These are phyloP conservation scores for Emydocephalus ijimae DNA, from an alignment of 2,113 vertebrate genomes.

Conservation along the genomic window DNA sequence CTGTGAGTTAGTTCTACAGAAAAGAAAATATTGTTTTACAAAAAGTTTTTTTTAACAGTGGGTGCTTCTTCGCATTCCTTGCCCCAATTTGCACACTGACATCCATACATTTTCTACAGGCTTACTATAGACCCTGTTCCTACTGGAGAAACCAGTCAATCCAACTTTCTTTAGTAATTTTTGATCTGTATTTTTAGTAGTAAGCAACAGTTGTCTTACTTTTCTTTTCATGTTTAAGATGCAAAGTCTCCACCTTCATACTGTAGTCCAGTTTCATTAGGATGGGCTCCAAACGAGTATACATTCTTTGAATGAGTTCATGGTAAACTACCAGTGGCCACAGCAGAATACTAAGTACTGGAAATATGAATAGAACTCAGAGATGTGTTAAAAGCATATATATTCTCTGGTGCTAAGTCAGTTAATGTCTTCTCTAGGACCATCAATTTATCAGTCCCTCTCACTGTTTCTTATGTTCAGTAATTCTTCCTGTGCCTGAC, in stretches of 20 bases:
- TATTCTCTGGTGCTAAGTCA: neutral
- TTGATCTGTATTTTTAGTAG: neutral
- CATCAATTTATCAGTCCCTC: neutral
- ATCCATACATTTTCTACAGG: neutral
- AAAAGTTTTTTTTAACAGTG: neutral
- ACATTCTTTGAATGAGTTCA: constrained; percentile 97
- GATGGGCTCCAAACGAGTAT: constrained; percentile 92
- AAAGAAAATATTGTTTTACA: neutral
- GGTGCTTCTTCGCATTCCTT: neutral
- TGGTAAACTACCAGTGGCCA: constrained; percentile 98
- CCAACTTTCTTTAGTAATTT: neutral
- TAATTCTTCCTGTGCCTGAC: neutral
- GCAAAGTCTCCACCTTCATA: constrained; percentile 93
- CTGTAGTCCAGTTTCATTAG: constrained; percentile 99
- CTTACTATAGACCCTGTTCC: neutral
- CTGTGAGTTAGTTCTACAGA: neutral
- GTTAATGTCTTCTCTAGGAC: neutral
- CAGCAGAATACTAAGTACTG: constrained; percentile 92
- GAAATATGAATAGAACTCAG: constrained; percentile 33
- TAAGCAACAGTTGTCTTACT: constrained; percentile 75
- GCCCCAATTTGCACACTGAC: neutral
- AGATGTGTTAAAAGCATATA: neutral
- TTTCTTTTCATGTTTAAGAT: constrained; percentile 91
- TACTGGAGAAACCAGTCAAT: neutral
- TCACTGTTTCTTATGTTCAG: accelerated